Conservation (phyloP, 2,888 invertebrate species). For the Vandiemenella viatica region DNA sequence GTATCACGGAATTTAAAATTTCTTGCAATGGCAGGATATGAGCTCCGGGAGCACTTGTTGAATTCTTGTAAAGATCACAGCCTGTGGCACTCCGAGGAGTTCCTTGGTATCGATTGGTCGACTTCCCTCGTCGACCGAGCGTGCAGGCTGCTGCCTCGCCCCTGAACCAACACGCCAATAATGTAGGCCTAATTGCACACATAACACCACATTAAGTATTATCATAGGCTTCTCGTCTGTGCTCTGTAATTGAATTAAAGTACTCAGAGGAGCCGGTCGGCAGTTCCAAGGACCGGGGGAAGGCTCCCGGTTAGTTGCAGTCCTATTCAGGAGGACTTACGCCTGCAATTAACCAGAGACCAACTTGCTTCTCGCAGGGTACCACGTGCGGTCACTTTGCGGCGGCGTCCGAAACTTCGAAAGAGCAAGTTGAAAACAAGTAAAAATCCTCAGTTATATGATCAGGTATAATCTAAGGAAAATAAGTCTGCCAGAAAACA, state of each 20-base stretch:
- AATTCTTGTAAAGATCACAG: too few species aligned
- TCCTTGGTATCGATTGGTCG: background rate
- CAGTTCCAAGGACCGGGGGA: background rate
- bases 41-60: too few species aligned
- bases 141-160: background rate
- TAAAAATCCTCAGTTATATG: too few species aligned
- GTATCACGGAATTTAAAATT: too few species aligned
- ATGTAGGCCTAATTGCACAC: conserved; percentile 19
- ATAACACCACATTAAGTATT: conserved; percentile 19
- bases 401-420: too few species aligned
- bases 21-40: too few species aligned
- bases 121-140: background rate
- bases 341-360: background rate
- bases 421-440: too few species aligned
- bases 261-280: conserved; percentile 5
- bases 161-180: conserved; percentile 11
- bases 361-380: too few species aligned
- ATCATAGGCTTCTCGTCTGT: conserved; percentile 15
- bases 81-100: too few species aligned
- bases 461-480: too few species aligned
- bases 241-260: conserved; percentile 18
- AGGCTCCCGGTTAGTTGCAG: background rate
- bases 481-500: too few species aligned
- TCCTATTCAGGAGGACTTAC: background rate
- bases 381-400: too few species aligned